phyloP scores from a whole-genome alignment of 2,797 vertebrate genomes.

The Naso thynnoides region DNA sequence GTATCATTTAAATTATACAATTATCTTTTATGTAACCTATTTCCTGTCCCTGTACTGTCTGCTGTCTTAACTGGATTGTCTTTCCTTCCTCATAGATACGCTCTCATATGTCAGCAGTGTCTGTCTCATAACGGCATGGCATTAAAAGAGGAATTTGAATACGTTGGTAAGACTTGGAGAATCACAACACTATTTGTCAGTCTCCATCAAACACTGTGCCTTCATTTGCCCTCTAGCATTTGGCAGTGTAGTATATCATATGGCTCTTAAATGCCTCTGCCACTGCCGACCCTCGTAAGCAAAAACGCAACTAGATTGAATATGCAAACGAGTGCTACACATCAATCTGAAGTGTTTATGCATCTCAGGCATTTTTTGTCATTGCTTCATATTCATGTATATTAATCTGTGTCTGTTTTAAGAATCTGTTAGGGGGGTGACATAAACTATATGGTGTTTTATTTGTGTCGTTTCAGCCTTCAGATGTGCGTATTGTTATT shows the following conservation, averaged over 20 bases:
- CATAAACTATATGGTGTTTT: constrained; percentile 56
- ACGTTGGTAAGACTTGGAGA: constrained; percentile 91
- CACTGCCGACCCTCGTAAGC: constrained; percentile 78
- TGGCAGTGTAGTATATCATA: constrained; percentile 84
- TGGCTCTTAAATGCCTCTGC: constrained; percentile 83
- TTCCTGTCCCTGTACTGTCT: constrained; percentile 20
- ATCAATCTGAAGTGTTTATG: constrained; percentile 82
- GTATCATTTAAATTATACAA: constrained; percentile 23
- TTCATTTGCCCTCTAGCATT: constrained; percentile 84
- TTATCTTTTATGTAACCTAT: constrained; percentile 6
- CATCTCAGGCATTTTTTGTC: constrained; percentile 76
- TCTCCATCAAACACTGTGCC: constrained; percentile 61
- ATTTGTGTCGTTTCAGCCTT: constrained; percentile 88
- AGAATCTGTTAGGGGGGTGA: constrained; percentile 46
- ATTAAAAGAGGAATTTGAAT: constrained; percentile 99
- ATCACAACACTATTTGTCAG: constrained; percentile 34
- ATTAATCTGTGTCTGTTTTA: constrained; percentile 76
- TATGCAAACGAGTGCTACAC: constrained; percentile 76
- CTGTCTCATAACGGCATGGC: constrained; percentile 99
- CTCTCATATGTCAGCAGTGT: constrained; percentile 98
- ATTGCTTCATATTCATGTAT: constrained; percentile 80
- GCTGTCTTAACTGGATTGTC: constrained; percentile 41
- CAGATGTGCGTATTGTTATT: constrained; percentile 98
- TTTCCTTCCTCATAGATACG: constrained; percentile 86
- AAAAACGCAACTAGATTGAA: constrained; percentile 80